Base-by-base conservation (phyloP, 2,888 invertebrate genomes). In the Frankliniella fusca region DNA sequence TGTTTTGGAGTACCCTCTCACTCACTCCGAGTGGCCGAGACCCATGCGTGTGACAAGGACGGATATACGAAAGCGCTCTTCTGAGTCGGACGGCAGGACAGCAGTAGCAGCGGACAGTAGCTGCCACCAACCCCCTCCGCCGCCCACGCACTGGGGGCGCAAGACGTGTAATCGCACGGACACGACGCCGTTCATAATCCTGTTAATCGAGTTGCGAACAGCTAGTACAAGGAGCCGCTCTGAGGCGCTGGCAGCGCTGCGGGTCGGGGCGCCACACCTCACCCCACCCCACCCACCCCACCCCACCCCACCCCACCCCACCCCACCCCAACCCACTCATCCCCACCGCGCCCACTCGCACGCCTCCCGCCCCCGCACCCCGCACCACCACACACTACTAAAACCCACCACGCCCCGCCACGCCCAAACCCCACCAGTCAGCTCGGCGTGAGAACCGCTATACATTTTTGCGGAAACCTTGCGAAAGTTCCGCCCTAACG, bases 381-480 rank as follows among this genome's bases (percentile, higher is more conserved):
- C 54, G 54, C 70, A 3, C 0, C 23, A 9, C 70, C 23, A 10
- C 70, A 12, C 70, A 8, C 70, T 12, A 23, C 70, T 27, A 1
- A 9, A 18, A 18, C 61, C 61, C n/a, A 1, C 61, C 15, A 11
- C 15, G 0, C 61, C 61, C 61, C 61, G n/a, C 38, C n/a, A n/a
- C n/a, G n/a, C n/a, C n/a, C n/a, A n/a, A n/a, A n/a, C n/a, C 38
- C 38, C 38, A 5, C 38, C 38, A 38, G 38, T 38, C 61, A 18
- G 8, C 12, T 8, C 3, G 12, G 27, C n/a, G 70, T 76, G 70
- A 76, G 70, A 76, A 76, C 70, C 70, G 27, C 70, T 76, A 76
- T 76, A 76, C 70, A 76, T 76, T 76, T 76, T 76, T 76, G 70
- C 70, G 70, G 70, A 76, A 76, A 76, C 27, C 70, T 76, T 76